Conservation (phyloP, 2,113 vertebrate genomes). For the Orthochromis malagaraziensis region DNA sequence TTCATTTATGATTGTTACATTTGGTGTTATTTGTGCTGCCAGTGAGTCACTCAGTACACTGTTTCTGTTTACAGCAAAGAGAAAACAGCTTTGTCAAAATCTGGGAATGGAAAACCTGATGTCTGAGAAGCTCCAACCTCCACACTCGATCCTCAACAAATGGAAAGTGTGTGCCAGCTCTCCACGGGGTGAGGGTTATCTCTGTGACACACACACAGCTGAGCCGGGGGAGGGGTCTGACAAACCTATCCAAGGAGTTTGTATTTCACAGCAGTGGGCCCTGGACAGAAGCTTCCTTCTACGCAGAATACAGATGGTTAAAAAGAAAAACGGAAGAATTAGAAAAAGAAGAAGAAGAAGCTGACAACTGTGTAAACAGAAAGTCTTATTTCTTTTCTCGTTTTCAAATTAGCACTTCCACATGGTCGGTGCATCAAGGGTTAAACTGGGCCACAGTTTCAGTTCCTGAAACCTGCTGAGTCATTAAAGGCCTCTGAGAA, state of each 20-base stretch:
- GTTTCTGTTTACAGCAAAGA: background rate
- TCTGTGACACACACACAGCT: background rate
- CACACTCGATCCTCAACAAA: background rate
- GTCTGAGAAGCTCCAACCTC: background rate
- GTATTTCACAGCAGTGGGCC: background rate
- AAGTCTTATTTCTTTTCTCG: background rate
- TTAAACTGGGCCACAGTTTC: background rate
- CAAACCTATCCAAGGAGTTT: background rate
- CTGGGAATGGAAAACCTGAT: background rate
- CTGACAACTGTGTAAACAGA: background rate
- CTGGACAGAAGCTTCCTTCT: background rate
- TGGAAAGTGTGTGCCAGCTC: background rate
- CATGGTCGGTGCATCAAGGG: background rate
- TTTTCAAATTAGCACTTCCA: background rate
- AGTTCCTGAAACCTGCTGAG: slow-evolving; percentile 11
- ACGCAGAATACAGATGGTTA: background rate
- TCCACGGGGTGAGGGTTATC: background rate
- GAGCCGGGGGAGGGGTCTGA: background rate
- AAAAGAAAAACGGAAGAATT: background rate
- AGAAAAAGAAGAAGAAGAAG: background rate
- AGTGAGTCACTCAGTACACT: background rate
- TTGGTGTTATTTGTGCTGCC: background rate
- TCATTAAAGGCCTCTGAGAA: background rate
- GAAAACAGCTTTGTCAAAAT: background rate
- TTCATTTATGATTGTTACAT: background rate